Conservation (phyloP, 92 coral and sea anemone species). For the Actinernus sp. region DNA sequence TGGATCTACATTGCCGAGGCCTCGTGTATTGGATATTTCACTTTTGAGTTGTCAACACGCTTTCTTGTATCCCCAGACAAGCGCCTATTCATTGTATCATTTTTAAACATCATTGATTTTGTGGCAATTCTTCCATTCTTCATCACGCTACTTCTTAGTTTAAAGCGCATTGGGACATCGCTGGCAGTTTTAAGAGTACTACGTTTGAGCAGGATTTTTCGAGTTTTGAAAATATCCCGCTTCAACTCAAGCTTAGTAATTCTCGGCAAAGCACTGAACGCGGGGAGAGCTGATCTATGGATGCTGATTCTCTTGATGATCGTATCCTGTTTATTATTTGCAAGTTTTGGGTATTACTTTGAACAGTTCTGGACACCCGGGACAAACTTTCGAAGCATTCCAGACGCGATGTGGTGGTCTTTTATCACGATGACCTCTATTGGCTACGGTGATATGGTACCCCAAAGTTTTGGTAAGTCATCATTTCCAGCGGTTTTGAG, state of each 20-base stretch:
- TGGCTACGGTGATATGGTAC: constrained; percentile 23
- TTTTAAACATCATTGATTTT: constrained; percentile 29
- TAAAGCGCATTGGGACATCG: not conserved
- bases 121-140: constrained; percentile 32
- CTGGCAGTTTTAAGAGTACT: constrained; percentile 35
- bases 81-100: not conserved
- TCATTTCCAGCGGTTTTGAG: too few relatives aligned
- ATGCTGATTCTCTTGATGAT: constrained; percentile 28
- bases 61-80: not conserved
- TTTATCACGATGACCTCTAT: constrained; percentile 25
- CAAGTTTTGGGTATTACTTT: constrained; percentile 24
- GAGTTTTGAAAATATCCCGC: constrained; percentile 32
- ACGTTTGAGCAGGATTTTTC: constrained; percentile 20
- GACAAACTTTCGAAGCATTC: constrained; percentile 30
- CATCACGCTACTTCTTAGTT: constrained; percentile 6
- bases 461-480: not conserved
- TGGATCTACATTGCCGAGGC: constrained; percentile 15
- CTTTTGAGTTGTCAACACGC: not conserved
- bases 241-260: constrained; percentile 19
- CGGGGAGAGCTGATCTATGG: constrained; percentile 16
- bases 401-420: constrained; percentile 45
- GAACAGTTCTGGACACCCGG: constrained; percentile 23
- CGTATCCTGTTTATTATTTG: constrained; percentile 33
- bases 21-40: not conserved
- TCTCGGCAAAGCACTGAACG: constrained; percentile 26